Conservation (phyloP, 2,797 vertebrate species). For the Melanotaenia nigrans region DNA sequence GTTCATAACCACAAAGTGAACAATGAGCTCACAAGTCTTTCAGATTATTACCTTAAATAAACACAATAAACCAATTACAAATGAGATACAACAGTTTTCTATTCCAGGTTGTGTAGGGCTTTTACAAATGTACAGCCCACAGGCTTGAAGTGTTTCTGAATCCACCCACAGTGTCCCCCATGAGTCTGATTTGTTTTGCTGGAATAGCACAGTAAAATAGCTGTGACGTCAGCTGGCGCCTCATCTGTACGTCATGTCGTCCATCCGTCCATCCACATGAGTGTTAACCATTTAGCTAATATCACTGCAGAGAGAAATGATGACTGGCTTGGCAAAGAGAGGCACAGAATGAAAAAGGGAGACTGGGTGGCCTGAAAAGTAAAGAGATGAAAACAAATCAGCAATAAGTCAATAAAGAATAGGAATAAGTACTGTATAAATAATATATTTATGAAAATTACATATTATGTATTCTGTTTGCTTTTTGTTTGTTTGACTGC, state of each 20-base stretch:
- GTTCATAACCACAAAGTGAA: neutral
- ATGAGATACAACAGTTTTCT: conserved; percentile 35
- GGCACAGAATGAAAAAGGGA: neutral
- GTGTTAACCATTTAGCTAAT: conserved; percentile 38
- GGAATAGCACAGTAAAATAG: conserved; percentile 54
- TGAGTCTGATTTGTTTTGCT: conserved; percentile 46
- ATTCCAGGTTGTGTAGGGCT: conserved; percentile 39
- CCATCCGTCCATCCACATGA: conserved; percentile 24
- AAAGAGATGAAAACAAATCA: neutral
- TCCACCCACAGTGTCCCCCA: conserved; percentile 59
- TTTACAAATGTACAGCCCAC: conserved; percentile 48
- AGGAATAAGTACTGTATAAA: neutral
- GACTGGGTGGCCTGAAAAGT: neutral
- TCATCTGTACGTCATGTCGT: conserved; percentile 28
- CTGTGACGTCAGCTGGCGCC: conserved; percentile 34
- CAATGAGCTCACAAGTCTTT: neutral
- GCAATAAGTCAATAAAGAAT: neutral
- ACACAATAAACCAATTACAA: conserved; percentile 13
- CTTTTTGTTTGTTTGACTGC: neutral
- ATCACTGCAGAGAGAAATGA: conserved; percentile 26
- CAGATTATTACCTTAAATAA: conserved; percentile 40
- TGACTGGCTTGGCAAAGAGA: conserved; percentile 20
- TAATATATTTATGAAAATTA: neutral
- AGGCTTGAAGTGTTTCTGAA: conserved; percentile 55
- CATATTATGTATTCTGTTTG: neutral